Evolutionary conservation across 2,113 vertebrate species (phyloP).

Genomic region (Charina bottae): DNA sequence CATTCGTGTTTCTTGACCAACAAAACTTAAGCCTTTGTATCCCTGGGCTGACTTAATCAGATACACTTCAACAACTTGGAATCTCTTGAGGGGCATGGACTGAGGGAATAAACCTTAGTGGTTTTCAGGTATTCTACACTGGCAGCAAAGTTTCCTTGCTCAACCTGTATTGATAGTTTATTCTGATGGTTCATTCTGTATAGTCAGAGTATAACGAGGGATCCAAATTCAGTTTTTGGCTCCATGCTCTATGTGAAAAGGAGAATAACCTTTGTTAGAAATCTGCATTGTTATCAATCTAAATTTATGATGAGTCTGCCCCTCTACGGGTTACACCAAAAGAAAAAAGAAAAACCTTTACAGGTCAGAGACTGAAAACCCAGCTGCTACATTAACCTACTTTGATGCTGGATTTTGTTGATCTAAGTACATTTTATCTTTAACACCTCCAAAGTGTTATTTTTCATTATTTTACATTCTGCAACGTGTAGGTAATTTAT

Average conservation of each 20-base stretch:
- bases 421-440: not conserved
- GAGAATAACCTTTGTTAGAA: not conserved
- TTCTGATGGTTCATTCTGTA: not conserved
- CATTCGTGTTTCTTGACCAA: no score
- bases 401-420: not conserved
- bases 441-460: no score
- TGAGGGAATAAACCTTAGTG: no score
- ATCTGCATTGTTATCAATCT: not conserved
- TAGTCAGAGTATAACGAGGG: not conserved
- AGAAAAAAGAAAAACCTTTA: not conserved
- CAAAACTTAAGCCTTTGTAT: not conserved
- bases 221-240: not conserved
- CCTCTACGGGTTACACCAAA: not conserved
- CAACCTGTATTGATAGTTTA: not conserved
- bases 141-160: not conserved
- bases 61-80: not conserved
- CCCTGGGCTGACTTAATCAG: not conserved
- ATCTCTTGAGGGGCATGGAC: not conserved
- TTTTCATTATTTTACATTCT: conserved; percentile 1
- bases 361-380: not conserved
- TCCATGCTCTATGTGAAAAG: not conserved
- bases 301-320: not conserved
- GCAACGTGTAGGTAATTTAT: conserved; percentile 12
- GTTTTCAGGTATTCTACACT: no score
- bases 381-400: conserved; percentile 7